phyloP scores from a whole-genome alignment of 2,797 vertebrate species.

The Triplophysa yarkandensis region DNA sequence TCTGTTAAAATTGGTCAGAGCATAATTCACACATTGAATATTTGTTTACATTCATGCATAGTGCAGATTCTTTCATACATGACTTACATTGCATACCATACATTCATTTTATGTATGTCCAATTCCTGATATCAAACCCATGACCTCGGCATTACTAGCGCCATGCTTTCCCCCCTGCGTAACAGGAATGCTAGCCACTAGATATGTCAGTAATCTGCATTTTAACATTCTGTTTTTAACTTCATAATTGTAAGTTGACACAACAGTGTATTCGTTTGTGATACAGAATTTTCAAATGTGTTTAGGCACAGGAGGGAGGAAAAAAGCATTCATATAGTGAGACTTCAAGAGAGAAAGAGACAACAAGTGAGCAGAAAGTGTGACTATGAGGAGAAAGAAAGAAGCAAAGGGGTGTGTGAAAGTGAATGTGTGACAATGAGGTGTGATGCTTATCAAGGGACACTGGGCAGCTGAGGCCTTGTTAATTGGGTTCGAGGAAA shows the following conservation, averaged over 20 bases:
- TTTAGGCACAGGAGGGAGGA: not conserved
- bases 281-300: not conserved
- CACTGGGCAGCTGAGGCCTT: constrained; percentile 45
- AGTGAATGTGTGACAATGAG: constrained; percentile 42
- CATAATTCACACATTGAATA: too few species aligned
- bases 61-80: too few species aligned
- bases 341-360: constrained; percentile 15
- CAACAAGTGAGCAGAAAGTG: constrained; percentile 2
- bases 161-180: too few species aligned
- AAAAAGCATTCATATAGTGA: constrained; percentile 3
- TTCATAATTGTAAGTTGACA: not conserved
- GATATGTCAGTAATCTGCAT: not conserved
- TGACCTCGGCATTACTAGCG: too few species aligned
- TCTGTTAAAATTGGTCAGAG: too few species aligned
- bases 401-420: constrained; percentile 28
- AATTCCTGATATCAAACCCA: too few species aligned
- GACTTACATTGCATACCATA: too few species aligned
- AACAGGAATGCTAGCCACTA: too few species aligned
- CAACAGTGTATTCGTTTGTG: not conserved
- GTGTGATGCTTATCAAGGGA: constrained; percentile 53
- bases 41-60: too few species aligned
- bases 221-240: not conserved
- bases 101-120: too few species aligned
- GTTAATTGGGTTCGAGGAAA: constrained; percentile 57
- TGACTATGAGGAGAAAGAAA: not conserved